Conservation (phyloP, 2,888 invertebrate genomes). For the Caenorhabditis sulstoni region DNA sequence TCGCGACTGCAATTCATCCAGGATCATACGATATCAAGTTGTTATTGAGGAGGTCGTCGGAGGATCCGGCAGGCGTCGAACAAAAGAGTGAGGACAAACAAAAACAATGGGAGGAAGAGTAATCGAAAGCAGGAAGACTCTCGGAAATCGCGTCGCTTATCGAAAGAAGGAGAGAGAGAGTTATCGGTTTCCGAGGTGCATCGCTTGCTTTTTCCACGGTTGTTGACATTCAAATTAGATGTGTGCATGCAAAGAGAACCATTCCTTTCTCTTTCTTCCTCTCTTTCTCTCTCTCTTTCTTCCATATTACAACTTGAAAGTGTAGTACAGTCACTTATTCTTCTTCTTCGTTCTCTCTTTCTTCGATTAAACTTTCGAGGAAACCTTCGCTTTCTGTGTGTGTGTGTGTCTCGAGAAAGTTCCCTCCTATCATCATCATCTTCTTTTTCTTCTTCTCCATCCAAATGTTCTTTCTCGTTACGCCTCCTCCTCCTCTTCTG, state of each 20-base stretch:
- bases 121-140: conserved; percentile 1
- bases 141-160: not conserved
- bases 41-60: conserved; percentile 35
- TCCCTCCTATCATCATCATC: conserved; percentile 8
- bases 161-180: too few species aligned
- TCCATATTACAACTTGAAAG: too few species aligned
- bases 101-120: conserved; percentile 26
- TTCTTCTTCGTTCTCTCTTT: conserved; percentile 12
- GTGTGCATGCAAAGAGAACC: not conserved
- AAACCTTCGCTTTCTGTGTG: too few species aligned
- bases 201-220: not conserved
- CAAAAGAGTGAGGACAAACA: conserved; percentile 19
- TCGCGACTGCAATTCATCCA: conserved; percentile 9
- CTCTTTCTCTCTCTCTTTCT: conserved; percentile 5
- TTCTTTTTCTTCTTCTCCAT: too few species aligned
- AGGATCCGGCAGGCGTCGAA: not conserved
- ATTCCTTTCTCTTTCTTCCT: conserved; percentile 1
- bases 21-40: conserved; percentile 48
- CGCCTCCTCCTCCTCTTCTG: conserved; percentile 14
- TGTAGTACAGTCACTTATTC: not conserved
- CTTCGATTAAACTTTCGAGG: not conserved
- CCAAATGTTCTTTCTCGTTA: too few species aligned
- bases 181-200: too few species aligned
- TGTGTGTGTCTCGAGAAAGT: too few species aligned
- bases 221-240: conserved; percentile 6